Evolutionary conservation across 2,113 vertebrate genomes (phyloP).

Genomic region (Todiramphus chloris): DNA sequence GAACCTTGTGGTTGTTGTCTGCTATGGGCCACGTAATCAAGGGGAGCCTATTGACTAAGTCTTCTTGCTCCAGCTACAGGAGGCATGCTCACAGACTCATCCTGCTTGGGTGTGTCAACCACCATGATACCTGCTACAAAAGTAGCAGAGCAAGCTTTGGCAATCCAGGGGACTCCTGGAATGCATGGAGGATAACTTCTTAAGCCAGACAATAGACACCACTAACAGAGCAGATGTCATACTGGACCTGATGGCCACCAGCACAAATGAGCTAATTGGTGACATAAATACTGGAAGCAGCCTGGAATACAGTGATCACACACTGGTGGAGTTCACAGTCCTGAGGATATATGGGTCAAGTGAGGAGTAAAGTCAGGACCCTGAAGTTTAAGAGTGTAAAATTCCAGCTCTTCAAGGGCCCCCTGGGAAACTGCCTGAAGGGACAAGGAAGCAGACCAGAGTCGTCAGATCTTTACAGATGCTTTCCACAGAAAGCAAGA

Average conservation of each 20-base stretch:
- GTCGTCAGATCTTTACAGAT: neutral
- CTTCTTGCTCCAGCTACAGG: neutral
- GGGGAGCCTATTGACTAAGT: accelerated
- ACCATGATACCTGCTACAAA: neutral
- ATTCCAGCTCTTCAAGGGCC: neutral
- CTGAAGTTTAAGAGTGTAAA: neutral
- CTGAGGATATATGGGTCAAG: neutral
- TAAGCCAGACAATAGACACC: neutral
- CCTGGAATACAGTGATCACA: neutral
- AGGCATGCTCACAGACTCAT: neutral
- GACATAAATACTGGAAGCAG: neutral
- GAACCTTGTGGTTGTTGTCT: neutral
- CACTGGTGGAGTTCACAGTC: neutral
- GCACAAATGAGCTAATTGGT: accelerated
- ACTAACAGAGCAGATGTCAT: neutral
- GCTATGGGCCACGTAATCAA: neutral
- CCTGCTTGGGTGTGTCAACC: neutral
- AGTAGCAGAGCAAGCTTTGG: accelerated
- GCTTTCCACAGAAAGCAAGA: neutral
- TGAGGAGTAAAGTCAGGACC: neutral
- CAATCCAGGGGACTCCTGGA: neutral
- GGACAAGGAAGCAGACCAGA: neutral
- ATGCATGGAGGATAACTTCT: neutral
- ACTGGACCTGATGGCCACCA: neutral
- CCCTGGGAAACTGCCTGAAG: neutral